Base-by-base conservation (phyloP, 2,888 invertebrate genomes). In the Boloria euphrosyne region DNA sequence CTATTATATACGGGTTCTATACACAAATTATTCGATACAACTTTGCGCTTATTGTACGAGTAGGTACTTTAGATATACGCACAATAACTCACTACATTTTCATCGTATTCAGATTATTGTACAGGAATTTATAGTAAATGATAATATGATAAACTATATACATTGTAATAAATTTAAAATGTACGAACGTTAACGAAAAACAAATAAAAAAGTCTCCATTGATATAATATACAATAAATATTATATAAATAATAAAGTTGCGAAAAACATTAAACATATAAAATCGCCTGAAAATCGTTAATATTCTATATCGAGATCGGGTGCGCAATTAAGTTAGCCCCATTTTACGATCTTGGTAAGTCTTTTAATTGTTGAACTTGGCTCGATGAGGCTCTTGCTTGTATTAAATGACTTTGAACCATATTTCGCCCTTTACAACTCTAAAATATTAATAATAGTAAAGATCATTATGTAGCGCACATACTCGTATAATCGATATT, bases 291-390 rank as follows among this genome's bases (percentile, higher is more conserved):
- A 43, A 44, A 44, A 58, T 44, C 43, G 44, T 64, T 64, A 44
- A 58, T 57, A 27, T 63, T 63, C 44, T 27, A 38, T 51, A 51
- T 18, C 57, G 31, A 57, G 43, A 63, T 44, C 44, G 50, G 17
- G 14, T 46, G 57, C 38, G 27, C 50, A 16, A 44, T 64, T 57
- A 58, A 64, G 49, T 51, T 57, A 66, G 66, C 57, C 66, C 61
- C 43, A 61, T 64, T 69, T 69, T 66, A 69, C 63, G 69, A 69
- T 55, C 66, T 69, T 64, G 66, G 64, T 69, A 69, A 69, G 66
- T 69, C 63, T 66, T 64, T 61, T 66, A 69, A 69, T 69, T 66
- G 69, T 64, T 69, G 63, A 69, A 69, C 60, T 69, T 63, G 27
- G 43, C 68, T 57, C 64, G 63, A 64, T 64, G 57, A 43, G 63